phyloP scores from a whole-genome alignment of 1,140 invertebrate genomes.

The Diachasma alloeum region DNA sequence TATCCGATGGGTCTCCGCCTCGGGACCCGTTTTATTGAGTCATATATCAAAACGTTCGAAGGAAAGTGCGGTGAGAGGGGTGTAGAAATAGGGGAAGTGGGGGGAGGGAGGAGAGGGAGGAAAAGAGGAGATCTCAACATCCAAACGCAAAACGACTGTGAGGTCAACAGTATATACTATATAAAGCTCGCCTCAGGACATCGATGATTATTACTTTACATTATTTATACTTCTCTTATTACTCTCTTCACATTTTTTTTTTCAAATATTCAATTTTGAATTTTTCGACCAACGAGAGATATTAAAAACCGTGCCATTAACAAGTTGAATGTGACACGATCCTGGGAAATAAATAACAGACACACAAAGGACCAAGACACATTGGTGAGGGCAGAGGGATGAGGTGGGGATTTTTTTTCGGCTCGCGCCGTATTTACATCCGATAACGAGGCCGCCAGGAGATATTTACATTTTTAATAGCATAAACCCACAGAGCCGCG shows the following conservation, averaged over 20 bases:
- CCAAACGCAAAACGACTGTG: conserved; percentile 9
- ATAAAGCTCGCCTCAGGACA: not conserved
- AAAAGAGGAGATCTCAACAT: not conserved
- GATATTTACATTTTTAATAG: conserved; percentile 66
- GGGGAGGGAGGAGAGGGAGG: not conserved
- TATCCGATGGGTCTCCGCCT: conserved; percentile 46
- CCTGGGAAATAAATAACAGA: not conserved
- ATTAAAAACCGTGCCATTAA: not conserved
- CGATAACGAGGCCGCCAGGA: conserved; percentile 62
- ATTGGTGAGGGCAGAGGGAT: not conserved
- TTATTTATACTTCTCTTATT: not conserved
- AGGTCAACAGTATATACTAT: not conserved
- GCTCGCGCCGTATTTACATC: conserved; percentile 59
- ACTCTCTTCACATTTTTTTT: not conserved
- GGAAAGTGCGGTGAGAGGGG: not conserved
- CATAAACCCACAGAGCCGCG: conserved; percentile 57
- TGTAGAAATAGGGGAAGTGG: not conserved
- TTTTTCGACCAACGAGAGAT: not conserved
- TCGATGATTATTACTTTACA: not conserved
- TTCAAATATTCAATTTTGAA: not conserved
- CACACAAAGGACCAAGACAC: conserved; percentile 30
- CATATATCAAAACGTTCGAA: conserved; percentile 54
- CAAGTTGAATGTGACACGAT: not conserved
- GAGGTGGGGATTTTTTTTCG: not conserved
- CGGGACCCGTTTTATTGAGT: conserved; percentile 57